Evolutionary conservation across 2,888 invertebrate genomes (phyloP), one percentile per base, ranked within the genome.

Genomic region (Galeruca laticollis): DNA sequence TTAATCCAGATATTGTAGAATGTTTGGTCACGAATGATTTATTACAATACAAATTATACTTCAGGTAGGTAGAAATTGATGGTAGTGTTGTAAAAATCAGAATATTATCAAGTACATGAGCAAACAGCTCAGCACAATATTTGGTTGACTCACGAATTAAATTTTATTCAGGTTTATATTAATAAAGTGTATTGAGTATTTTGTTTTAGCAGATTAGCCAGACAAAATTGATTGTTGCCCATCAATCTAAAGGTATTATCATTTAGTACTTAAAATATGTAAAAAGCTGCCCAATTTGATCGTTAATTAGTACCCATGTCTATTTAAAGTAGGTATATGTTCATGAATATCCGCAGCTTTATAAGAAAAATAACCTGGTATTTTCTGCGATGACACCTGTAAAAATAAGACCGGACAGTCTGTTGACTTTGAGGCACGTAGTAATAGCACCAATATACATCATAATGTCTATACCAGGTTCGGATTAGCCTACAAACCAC

Each of bases 331-430:
- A 33, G 54, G 56, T 56, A 56, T 33, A 56, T 56, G 56, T 9
- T 31, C 56, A 56, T 56, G 31, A 56, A 56, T 56, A 56, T 56
- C 56, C 56, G 15, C 49, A 26, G 47, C 49, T 60, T 60, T 49
- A 26, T 47, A 40, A 60, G 47, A 60, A 43, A 60, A 60, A 60
- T 31, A 49, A 60, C 60, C 47, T 31, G 47, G 10, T 60, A 60
- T 60, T 60, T 49, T 47, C 49, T 60, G 13, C 13, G 47, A 60
- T 60, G 60, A 60, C 60, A 60, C 60, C 60, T 60, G 60, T 60
- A 60, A 60, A 60, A 60, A 60, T 60, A 60, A 60, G 47, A 60
- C 33, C 61, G 20, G 18, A 33, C 51, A 51, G 51, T 51, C 10
- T 62, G 51, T 51, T 62, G 61, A 62, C 61, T 62, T 62, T 20